Conservation (phyloP, 2,888 invertebrate genomes). For the Leucophora obtusa region DNA sequence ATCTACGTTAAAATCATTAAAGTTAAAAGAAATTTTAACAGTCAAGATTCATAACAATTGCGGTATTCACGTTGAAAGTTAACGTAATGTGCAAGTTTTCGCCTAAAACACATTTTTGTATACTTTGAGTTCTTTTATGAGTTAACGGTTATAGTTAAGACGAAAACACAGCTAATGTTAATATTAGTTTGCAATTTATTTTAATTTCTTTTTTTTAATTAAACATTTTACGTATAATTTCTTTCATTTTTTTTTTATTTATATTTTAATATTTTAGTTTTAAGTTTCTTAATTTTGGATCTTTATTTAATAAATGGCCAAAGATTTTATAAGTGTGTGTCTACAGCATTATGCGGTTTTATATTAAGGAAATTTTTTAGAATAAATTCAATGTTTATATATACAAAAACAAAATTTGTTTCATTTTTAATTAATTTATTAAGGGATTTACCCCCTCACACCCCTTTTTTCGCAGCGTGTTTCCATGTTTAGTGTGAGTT, state of each 20-base stretch:
- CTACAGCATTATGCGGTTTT: conserved; percentile 17
- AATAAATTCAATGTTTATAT: conserved; percentile 60
- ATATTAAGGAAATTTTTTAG: conserved; percentile 52
- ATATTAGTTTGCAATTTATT: not conserved
- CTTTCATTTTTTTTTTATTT: not conserved
- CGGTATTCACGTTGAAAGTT: no score
- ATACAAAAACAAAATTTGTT: conserved; percentile 22
- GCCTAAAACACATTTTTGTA: no score
- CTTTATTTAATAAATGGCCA: conserved; percentile 64
- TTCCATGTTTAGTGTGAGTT: no score
- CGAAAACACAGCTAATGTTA: no score
- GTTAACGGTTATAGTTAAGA: no score
- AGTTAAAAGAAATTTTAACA: no score
- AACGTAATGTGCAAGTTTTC: no score
- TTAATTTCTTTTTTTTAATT: not conserved
- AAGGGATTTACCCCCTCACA: no score
- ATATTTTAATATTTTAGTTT: conserved; percentile 21
- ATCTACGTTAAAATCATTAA: no score
- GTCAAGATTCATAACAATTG: no score
- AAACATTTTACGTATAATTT: conserved; percentile 9
- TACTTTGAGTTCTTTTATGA: no score
- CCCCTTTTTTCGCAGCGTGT: no score
- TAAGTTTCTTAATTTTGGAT: conserved; percentile 55
- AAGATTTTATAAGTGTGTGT: conserved; percentile 60
- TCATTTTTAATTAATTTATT: conserved; percentile 6